These are phyloP conservation scores for Neoscelio sp. DNA, from an alignment of 2,888 invertebrate species.

Conservation along the genomic window DNA sequence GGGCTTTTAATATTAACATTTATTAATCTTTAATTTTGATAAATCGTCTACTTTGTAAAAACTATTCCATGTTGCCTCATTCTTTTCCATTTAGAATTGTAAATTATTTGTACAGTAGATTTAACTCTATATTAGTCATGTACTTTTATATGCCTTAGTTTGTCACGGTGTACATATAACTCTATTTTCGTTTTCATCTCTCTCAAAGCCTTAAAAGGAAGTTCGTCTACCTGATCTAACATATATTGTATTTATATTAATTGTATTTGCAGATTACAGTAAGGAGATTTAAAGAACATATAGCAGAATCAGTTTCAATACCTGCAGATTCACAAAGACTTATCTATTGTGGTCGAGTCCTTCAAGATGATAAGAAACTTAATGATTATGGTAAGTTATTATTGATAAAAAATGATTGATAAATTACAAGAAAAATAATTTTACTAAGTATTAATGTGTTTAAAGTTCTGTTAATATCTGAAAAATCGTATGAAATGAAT, in stretches of 20 bases:
- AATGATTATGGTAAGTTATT: conserved; percentile 89
- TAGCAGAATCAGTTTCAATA: conserved; percentile 91
- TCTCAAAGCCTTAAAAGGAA: no score
- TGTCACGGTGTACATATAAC: no score
- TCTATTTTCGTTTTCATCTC: no score
- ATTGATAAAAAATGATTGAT: neutral
- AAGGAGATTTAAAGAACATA: conserved; percentile 91
- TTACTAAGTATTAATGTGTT: neutral
- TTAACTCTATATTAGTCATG: no score
- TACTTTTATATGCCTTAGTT: no score
- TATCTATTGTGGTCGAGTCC: conserved; percentile 97
- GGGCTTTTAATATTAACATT: no score
- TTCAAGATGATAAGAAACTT: conserved; percentile 94
- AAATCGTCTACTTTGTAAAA: no score
- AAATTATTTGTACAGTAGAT: no score
- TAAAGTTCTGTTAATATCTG: neutral
- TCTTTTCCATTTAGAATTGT: no score
- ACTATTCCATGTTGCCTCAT: no score
- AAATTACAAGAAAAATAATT: neutral
- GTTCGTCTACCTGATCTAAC: neutral
- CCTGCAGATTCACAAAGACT: conserved; percentile 93
- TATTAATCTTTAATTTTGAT: no score
- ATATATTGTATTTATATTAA: conserved; percentile 29
- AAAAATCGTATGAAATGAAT: no score
- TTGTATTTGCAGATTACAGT: conserved; percentile 88